Evolutionary conservation across 2,797 vertebrate species (phyloP), one percentile per base, ranked within the genome.

Genomic region (Tolypeutes matacus): DNA sequence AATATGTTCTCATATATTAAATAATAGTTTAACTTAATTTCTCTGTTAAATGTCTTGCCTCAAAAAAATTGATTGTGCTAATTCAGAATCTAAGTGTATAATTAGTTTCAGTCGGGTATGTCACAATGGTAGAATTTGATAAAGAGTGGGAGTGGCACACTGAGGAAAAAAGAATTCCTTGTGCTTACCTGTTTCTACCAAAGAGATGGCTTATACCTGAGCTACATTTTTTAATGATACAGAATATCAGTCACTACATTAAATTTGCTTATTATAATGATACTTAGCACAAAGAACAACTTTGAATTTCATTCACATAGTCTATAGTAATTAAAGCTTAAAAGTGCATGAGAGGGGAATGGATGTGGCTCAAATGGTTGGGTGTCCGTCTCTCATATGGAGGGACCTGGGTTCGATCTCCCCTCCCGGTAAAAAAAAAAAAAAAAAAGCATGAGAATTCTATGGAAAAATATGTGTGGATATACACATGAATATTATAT

Each of bases 1-100:
- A 81, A 25, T 83, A 21, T 82, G 89, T 91, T 93, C 80, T 76
- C 12, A 46, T 65, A 0, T 77, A 17, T 75, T 92, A 91, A 95
- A 29, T 93, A 39, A n/a, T 67, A 76, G 29, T 10, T 46, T 81
- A 18, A 49, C 51, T 81, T 82, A 20, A 20, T 77, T 87, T 92
- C 34, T 76, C 49, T 64, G 36, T 36, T 36, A 86, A 86, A 29
- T n/a, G 2, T 34, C 46, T 75, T 81, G 36, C 23, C 5, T 89
- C 12, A 0, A 12, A 56, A 25, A 67, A 64, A 4, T 56, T 31
- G 83, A 86, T 73, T 81, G 49, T 89, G 67, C 46, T 75, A 64
- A 92, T 60, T 96, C 56, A 46, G 49, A 53, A 8, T 87, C 23
- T 67, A 49, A 81, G 60, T 81, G n/a, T 83, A 23, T 39, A 76